Percentiles rank a stretch among this genome's conserved stretches.
Conservation (phyloP, 2,888 invertebrate species). For the Tipula unca region DNA sequence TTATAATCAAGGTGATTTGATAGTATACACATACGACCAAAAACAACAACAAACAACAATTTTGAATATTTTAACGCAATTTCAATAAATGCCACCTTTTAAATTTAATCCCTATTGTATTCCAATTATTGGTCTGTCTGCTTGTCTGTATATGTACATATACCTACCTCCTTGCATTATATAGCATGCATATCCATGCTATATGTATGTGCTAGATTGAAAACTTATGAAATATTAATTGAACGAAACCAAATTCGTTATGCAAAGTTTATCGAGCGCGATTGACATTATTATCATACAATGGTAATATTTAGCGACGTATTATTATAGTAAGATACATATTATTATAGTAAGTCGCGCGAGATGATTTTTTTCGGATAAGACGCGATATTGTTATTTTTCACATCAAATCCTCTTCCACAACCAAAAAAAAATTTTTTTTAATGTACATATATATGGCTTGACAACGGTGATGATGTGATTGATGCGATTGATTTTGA, state of each 20-base stretch:
- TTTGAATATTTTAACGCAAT: background rate
- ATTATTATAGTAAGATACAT: too few relatives aligned
- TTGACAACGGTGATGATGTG: background rate
- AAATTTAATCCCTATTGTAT: background rate
- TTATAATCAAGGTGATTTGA: background rate
- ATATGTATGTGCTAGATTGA: background rate
- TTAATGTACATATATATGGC: background rate
- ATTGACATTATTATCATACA: background rate
- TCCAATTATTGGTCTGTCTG: background rate
- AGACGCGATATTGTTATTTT: background rate
- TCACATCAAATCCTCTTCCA: background rate
- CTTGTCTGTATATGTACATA: background rate
- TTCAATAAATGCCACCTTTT: constrained; percentile 8
- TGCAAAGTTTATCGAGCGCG: background rate
- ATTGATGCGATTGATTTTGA: background rate
- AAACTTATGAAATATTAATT: background rate
- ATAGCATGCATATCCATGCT: background rate
- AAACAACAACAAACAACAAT: background rate
- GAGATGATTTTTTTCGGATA: background rate
- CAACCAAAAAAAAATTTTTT: background rate
- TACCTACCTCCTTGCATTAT: background rate
- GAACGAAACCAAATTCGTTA: background rate
- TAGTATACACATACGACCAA: background rate
- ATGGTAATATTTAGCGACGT: background rate
- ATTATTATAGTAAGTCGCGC: background rate